Percentiles rank a stretch among this genome's conserved stretches.
Conservation (phyloP, 2,888 invertebrate genomes). For the Cryptus viduatorius region DNA sequence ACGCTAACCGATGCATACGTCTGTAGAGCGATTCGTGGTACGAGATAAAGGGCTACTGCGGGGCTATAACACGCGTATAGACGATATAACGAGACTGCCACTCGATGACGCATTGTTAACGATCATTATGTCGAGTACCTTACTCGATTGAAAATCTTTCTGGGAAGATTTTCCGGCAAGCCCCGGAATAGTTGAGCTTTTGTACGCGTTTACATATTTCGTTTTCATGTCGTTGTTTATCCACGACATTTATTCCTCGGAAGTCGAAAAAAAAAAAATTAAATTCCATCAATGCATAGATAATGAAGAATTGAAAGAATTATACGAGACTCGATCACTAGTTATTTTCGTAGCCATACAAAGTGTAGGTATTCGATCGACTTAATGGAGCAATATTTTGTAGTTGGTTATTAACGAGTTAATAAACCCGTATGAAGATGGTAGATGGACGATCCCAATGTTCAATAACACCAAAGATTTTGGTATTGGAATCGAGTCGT, state of each 20-base stretch:
- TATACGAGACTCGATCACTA: neutral
- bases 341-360: neutral
- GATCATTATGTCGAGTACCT: slow-evolving; percentile 7
- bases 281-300: neutral
- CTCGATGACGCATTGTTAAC: slow-evolving; percentile 27
- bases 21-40: slow-evolving; percentile 41
- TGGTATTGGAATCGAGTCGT: slow-evolving; percentile 2
- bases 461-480: neutral
- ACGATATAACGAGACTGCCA: slow-evolving; percentile 60
- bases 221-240: too few species aligned
- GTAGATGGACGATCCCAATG: neutral
- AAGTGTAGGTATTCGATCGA: neutral
- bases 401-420: neutral
- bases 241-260: neutral
- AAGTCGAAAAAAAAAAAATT: neutral
- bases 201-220: too few species aligned
- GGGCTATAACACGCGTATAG: slow-evolving; percentile 65
- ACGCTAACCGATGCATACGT: slow-evolving; percentile 4
- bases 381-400: neutral
- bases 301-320: neutral
- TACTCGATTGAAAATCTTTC: neutral
- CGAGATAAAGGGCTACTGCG: slow-evolving; percentile 39
- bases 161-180: too few species aligned
- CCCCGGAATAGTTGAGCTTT: too few species aligned
- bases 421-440: neutral